Conservation (phyloP, 23 tunicate genomes). For the Phallusia fumigata region DNA sequence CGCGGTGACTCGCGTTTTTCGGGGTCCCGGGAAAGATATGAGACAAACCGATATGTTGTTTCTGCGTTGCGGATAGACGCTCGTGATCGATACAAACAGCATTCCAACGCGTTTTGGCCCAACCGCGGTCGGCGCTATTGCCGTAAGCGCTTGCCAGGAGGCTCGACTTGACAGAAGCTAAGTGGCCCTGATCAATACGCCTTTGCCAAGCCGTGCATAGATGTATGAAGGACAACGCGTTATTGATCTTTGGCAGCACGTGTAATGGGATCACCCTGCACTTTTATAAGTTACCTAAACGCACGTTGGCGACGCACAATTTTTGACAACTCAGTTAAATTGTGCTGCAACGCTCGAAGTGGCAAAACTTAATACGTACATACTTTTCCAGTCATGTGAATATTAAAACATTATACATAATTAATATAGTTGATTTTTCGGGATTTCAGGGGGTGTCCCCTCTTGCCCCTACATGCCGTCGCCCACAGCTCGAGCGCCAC, state of each 20-base stretch:
- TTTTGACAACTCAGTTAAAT: no score
- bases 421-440: no score
- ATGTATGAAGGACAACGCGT: not conserved
- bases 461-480: no score
- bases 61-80: slow-evolving; percentile 1
- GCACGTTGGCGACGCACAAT: no score
- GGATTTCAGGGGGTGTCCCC: no score
- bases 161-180: slow-evolving; percentile 1
- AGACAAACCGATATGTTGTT: not conserved
- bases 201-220: not conserved
- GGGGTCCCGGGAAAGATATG: not conserved
- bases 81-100: slow-evolving; percentile 3
- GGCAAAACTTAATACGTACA: no score
- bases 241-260: not conserved
- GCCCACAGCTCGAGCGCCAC: no score
- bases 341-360: no score
- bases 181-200: slow-evolving; percentile 5
- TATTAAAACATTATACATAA: no score
- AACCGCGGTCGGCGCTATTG: not conserved
- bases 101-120: not conserved
- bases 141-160: not conserved
- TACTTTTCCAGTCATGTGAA: no score
- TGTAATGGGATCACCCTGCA: not conserved
- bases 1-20: not conserved
- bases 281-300: no score